phyloP scores from a whole-genome alignment of 1,140 invertebrate species.

The Cecropterus lyciades region DNA sequence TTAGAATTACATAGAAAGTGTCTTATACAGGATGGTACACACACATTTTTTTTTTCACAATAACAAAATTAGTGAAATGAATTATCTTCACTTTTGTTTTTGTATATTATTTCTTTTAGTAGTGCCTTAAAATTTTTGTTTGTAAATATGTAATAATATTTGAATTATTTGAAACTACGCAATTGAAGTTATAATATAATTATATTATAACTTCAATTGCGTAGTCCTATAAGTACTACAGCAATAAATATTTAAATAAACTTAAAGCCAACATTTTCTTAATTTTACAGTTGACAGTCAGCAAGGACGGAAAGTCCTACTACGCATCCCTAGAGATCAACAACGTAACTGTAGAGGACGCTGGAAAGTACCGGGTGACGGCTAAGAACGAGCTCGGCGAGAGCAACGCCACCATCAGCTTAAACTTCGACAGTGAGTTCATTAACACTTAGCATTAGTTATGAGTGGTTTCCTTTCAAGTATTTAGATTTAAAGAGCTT shows the following conservation, averaged over 20 bases:
- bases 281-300: constrained; percentile 90
- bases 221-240: too few species aligned
- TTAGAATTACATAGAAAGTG: background rate
- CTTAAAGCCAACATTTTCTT: constrained; percentile 1
- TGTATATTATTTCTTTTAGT: too few species aligned
- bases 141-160: too few species aligned
- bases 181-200: too few species aligned
- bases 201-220: too few species aligned
- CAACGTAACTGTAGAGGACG: constrained; percentile 98
- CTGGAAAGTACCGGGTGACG: constrained; percentile 98
- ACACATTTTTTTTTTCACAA: too few species aligned
- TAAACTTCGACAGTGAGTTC: constrained; percentile 98
- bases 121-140: too few species aligned
- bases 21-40: background rate
- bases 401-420: constrained; percentile 97
- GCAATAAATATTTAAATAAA: too few species aligned
- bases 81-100: too few species aligned
- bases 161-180: too few species aligned
- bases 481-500: constrained; percentile 4
- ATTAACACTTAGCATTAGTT: constrained; percentile 1
- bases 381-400: constrained; percentile 98
- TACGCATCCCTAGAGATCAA: constrained; percentile 96
- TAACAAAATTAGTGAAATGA: too few species aligned
- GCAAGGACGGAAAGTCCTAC: constrained; percentile 96
- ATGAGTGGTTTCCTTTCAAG: constrained; percentile 16